phyloP scores from a whole-genome alignment of 2,888 invertebrate genomes.

The Theretra japonica region DNA sequence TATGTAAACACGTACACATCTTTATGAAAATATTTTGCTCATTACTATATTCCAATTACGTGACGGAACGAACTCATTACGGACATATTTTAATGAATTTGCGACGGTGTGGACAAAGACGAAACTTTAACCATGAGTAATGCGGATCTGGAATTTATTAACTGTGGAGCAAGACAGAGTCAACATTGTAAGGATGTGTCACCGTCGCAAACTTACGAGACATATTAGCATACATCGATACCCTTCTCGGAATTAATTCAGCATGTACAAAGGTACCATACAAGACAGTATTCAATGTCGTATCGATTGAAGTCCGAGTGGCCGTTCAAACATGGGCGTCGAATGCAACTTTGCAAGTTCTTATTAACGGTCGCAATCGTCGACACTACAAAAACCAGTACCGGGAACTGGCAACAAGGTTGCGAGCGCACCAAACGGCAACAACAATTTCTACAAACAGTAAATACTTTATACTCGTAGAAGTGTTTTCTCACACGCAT shows the following conservation, averaged over 20 bases:
- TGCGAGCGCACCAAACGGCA: conserved; percentile 37
- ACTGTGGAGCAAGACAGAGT: conserved; percentile 7
- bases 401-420: conserved; percentile 47
- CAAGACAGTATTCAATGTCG: conserved; percentile 33
- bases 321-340: conserved; percentile 9
- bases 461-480: conserved; percentile 25
- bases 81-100: conserved; percentile 2
- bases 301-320: conserved; percentile 4
- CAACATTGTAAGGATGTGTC: conserved; percentile 14
- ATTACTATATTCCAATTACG: conserved; percentile 8
- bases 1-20: conserved; percentile 10
- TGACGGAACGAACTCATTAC: conserved; percentile 4
- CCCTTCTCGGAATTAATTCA: conserved; percentile 16
- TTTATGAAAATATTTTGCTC: conserved; percentile 17
- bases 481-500: conserved; percentile 38
- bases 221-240: conserved; percentile 11
- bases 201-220: not conserved
- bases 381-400: conserved; percentile 55
- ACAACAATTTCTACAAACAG: conserved; percentile 51
- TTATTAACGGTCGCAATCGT: conserved; percentile 51
- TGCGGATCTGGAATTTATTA: conserved; percentile 10
- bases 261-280: conserved; percentile 32
- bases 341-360: conserved; percentile 44
- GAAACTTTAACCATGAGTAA: not conserved
- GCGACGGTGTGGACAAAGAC: conserved; percentile 8